These are phyloP conservation scores for Prorops nasuta DNA, from an alignment of 1,140 invertebrate species.

Conservation along the genomic window DNA sequence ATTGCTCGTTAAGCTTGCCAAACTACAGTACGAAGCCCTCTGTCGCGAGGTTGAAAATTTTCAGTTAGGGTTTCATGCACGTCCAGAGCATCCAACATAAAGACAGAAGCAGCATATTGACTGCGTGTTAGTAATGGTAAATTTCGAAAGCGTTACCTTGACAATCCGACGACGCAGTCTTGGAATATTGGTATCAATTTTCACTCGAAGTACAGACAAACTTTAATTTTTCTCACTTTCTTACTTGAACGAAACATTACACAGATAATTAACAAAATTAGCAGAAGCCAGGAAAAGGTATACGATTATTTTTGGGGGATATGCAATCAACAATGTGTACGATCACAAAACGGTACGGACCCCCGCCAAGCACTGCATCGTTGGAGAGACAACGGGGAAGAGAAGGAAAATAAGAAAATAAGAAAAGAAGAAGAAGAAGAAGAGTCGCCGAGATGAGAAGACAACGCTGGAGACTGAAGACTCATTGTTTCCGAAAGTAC, in stretches of 20 bases:
- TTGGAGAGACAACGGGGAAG: too few species aligned
- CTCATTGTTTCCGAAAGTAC: slow-evolving; percentile 6
- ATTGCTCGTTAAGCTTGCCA: slow-evolving; percentile 46
- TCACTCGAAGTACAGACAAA: too few species aligned
- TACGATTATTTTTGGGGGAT: too few species aligned
- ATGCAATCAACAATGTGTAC: too few species aligned
- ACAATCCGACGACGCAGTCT: slow-evolving; percentile 10
- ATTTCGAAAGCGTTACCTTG: slow-evolving; percentile 19
- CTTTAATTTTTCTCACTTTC: too few species aligned
- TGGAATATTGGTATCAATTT: too few species aligned
- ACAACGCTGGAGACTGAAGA: slow-evolving; percentile 10
- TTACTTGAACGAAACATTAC: too few species aligned
- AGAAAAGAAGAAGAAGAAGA: slow-evolving; percentile 8
- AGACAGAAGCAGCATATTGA: slow-evolving; percentile 24
- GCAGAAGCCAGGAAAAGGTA: too few species aligned
- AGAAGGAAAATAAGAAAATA: too few species aligned
- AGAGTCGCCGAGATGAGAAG: slow-evolving; percentile 10
- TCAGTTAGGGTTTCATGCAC: slow-evolving; percentile 31
- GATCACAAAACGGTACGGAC: background rate
- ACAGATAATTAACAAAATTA: too few species aligned
- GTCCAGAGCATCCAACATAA: slow-evolving; percentile 20
- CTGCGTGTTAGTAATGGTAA: slow-evolving; percentile 24
- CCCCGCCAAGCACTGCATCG: slow-evolving; percentile 17
- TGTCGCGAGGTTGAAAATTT: slow-evolving; percentile 29
- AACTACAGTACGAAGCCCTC: slow-evolving; percentile 53